Evolutionary conservation across 2,113 vertebrate genomes (phyloP), one percentile per base, ranked within the genome.

Genomic region (Picathartes gymnocephalus): DNA sequence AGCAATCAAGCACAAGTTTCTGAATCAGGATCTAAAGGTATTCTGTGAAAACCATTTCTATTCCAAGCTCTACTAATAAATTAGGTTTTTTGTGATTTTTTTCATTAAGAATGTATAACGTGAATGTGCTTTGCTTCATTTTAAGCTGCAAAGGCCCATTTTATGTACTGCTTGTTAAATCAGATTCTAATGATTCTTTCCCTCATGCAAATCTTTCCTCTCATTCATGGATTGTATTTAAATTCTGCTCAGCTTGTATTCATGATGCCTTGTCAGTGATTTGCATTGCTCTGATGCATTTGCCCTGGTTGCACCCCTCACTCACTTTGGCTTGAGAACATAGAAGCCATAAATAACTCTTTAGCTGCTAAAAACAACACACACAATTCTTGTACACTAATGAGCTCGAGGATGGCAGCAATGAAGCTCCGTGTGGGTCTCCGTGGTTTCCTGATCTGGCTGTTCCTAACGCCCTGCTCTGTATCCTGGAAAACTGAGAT

Each of bases 221-320:
- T 97, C 96, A 97, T 97, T 97, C 96, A 97, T 85, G 89, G 96
- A 97, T 96, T 97, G 96, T 96, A 96, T 97, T 97, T 97, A 97
- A 97, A 97, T 97, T 96, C 95, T 80, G 93, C 95, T 96, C 96
- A 97, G 96, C 95, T 95, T 96, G 96, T 88, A 95, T 97, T 97
- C 96, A 97, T 72, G 94, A 96, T 91, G 95, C 96, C 96, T 91
- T 96, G 95, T 95, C 95, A 96, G 93, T 96, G 94, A 96, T 97
- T 97, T 97, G 95, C 96, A 97, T 97, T 95, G 93, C 96, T 95
- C 95, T 95, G 93, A 96, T 96, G 94, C 92, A 0, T 96, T 96
- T 96, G 95, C 96, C 96, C 96, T 93, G 93, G 84, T 95, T 96
- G 96, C 96, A 97, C 96, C 94, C 94, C 95, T 95, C 95, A 95